Evolutionary conservation across 2,888 invertebrate genomes (phyloP), one percentile per base, ranked within the genome.

Genomic region (Conops quadrifasciatus): DNA sequence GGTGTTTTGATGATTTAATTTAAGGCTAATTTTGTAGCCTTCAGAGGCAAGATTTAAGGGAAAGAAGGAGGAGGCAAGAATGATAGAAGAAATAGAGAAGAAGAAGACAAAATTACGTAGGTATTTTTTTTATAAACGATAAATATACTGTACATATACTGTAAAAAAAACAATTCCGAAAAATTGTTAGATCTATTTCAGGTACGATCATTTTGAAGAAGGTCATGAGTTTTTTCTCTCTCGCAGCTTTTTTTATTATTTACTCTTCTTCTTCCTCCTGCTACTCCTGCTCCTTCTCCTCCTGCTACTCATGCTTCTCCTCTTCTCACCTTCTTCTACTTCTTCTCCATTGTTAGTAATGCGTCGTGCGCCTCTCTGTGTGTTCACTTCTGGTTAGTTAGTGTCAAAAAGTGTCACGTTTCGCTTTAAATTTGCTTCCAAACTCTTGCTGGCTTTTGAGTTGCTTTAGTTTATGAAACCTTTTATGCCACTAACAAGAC

Each of bases 341-440:
- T 19, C n/a, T n/a, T n/a, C n/a, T n/a, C n/a, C n/a, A 19, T 49
- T 49, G 49, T 15, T 49, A 11, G 11, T 19, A n/a, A 15, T 4
- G n/a, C 15, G 4, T 49, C n/a, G 3, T 19, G 15, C n/a, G 49
- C 11, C 19, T 3, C n/a, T 49, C n/a, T 36, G 36, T 36, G 36
- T 36, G 5, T 36, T 9, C 36, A 36, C 9, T 36, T 36, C 9
- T 19, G 49, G 60, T 30, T 51, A 62, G 60, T 68, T 68, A 62
- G 68, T 62, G 68, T 68, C 68, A 62, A 26, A 68, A 68, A 62
- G 5, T 68, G 68, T 68, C 68, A 68, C 68, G 68, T 24, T 43
- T 49, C 7, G 51, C 43, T 59, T 59, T 47, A 47, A 60, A 67
- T 59, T 26, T 59, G 49, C n/a, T 7, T n/a, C 11, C 28, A 58